Evolutionary conservation across 2,888 invertebrate genomes (phyloP).

Genomic region (Oeneis ivallda): DNA sequence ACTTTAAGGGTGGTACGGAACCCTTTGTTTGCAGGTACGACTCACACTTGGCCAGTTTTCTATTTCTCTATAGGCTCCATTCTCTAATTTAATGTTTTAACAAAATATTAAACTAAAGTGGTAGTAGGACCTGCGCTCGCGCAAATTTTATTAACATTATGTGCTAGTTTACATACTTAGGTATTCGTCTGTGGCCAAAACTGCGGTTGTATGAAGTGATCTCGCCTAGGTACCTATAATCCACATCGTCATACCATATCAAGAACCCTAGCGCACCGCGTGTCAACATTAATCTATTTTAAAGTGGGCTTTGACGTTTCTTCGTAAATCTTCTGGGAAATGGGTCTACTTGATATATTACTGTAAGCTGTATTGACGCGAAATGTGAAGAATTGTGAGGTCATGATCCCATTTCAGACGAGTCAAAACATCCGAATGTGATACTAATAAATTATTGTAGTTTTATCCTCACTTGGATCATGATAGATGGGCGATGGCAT

Average conservation of each 20-base stretch:
- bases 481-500: too few species aligned
- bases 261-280: constrained; percentile 12
- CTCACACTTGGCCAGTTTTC: too few species aligned
- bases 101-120: too few species aligned
- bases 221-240: background rate
- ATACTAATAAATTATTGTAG: background rate
- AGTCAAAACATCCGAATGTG: background rate
- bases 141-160: too few species aligned
- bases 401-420: background rate
- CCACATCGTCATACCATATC: constrained; percentile 16
- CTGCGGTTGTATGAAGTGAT: constrained; percentile 1
- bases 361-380: background rate
- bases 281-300: constrained; percentile 28
- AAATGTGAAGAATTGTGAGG: background rate
- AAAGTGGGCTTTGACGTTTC: constrained; percentile 26
- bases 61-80: too few species aligned
- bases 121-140: too few species aligned
- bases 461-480: too few species aligned
- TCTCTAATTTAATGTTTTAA: too few species aligned
- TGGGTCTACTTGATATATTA: constrained; percentile 2
- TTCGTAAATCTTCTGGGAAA: constrained; percentile 11
- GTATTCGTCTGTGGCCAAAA: background rate
- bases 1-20: too few species aligned
- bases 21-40: too few species aligned
- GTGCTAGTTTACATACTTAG: too few species aligned